Conservation (phyloP, 2,888 invertebrate genomes). For the Sinhomidia bicolor region DNA sequence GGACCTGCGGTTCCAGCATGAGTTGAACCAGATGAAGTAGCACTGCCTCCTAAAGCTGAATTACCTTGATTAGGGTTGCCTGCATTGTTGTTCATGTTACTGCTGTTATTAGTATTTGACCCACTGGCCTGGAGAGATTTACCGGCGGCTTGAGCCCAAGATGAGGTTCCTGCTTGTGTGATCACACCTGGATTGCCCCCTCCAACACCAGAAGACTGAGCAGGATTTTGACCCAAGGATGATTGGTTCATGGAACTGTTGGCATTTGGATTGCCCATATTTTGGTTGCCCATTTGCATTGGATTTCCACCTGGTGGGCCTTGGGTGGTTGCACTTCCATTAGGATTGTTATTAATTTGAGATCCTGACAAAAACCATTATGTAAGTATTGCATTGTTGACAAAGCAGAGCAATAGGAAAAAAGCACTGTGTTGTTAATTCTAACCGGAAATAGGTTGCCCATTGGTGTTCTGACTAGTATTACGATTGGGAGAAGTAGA, state of each 20-base stretch:
- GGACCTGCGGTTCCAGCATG: slow-evolving; percentile 72
- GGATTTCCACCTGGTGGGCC: slow-evolving; percentile 78
- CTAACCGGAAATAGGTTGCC: slow-evolving; percentile 80
- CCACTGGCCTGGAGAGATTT: slow-evolving; percentile 81
- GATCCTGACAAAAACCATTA: slow-evolving; percentile 77
- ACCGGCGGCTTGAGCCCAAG: slow-evolving; percentile 84
- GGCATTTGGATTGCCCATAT: slow-evolving; percentile 77
- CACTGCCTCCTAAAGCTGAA: slow-evolving; percentile 74
- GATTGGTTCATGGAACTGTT: slow-evolving; percentile 76
- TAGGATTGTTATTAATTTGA: slow-evolving; percentile 80
- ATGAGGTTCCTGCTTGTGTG: slow-evolving; percentile 79
- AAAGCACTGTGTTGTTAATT: not conserved
- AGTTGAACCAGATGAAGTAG: slow-evolving; percentile 63
- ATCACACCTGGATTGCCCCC: slow-evolving; percentile 77
- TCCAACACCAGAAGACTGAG: slow-evolving; percentile 75
- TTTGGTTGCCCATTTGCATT: slow-evolving; percentile 80
- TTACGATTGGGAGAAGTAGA: slow-evolving; percentile 80
- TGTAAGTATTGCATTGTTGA: too few species aligned
- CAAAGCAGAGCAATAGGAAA: not conserved
- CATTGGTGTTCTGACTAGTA: slow-evolving; percentile 80
- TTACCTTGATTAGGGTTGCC: slow-evolving; percentile 82
- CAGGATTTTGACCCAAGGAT: slow-evolving; percentile 74
- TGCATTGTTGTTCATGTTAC: slow-evolving; percentile 84
- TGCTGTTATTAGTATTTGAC: slow-evolving; percentile 81
- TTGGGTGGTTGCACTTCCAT: slow-evolving; percentile 77